Conservation (phyloP, 2,797 vertebrate genomes). For the Setipinna tenuifilis region DNA sequence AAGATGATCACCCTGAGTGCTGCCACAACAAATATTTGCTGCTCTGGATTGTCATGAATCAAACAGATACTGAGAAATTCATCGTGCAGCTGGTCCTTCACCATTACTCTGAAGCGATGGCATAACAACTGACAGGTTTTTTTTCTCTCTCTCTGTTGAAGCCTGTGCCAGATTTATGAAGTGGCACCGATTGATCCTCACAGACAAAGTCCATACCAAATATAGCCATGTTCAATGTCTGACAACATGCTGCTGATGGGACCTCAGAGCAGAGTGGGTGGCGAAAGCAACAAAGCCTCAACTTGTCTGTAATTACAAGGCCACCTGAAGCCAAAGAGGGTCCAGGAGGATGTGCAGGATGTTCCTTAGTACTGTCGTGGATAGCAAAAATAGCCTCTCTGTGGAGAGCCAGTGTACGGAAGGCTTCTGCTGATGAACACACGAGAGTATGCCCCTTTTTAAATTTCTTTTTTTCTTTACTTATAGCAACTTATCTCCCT, state of each 20-base stretch:
- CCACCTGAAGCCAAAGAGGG: constrained; percentile 15
- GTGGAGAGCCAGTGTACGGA: neutral
- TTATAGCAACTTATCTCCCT: neutral
- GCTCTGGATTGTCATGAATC: constrained; percentile 62
- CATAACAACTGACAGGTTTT: constrained; percentile 47
- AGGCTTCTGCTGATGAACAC: neutral
- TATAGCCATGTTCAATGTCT: constrained; percentile 48
- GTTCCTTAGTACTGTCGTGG: neutral
- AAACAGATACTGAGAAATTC: constrained; percentile 51
- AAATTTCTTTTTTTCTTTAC: neutral
- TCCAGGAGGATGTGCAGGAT: neutral
- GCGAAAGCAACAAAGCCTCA: constrained; percentile 48
- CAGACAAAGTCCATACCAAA: constrained; percentile 54
- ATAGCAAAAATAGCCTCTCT: neutral
- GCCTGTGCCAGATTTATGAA: constrained; percentile 56
- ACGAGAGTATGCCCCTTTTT: neutral
- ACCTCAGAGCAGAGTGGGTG: constrained; percentile 42
- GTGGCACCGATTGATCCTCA: constrained; percentile 56
- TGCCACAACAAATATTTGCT: constrained; percentile 21
- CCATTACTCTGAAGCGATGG: constrained; percentile 43
- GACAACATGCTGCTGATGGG: constrained; percentile 40
- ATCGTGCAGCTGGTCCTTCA: constrained; percentile 44
- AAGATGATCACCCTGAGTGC: neutral
- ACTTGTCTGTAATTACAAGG: constrained; percentile 42
- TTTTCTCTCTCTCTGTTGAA: constrained; percentile 33